A percentile compares a stretch with the other conserved stretches of the same genome.
Conservation (phyloP, 2,797 vertebrate genomes). For the Channa striata region DNA sequence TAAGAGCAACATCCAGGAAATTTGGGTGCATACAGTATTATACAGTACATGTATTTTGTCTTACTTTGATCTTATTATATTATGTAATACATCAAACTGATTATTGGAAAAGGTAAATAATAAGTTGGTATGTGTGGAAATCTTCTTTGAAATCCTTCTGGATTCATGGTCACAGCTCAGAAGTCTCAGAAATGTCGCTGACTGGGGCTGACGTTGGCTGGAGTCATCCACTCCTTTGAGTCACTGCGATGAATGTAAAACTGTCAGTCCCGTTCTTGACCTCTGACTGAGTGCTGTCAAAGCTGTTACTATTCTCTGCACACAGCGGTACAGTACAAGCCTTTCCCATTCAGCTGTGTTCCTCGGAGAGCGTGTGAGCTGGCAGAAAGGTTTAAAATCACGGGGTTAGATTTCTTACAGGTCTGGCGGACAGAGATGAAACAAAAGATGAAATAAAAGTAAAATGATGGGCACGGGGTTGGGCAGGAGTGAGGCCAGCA, state of each 20-base stretch:
- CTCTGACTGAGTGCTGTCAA: slow-evolving; percentile 70
- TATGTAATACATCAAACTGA: too few species aligned
- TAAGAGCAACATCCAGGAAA: neutral
- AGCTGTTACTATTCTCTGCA: slow-evolving; percentile 51
- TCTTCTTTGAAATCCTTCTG: neutral
- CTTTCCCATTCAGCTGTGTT: slow-evolving; percentile 46
- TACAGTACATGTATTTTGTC: too few species aligned
- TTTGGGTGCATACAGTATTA: neutral
- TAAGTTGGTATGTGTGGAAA: neutral
- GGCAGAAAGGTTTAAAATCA: slow-evolving; percentile 46
- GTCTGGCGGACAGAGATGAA: neutral
- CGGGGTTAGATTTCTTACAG: slow-evolving; percentile 21
- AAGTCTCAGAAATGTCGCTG: neutral
- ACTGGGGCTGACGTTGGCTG: slow-evolving; percentile 22
- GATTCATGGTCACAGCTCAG: neutral
- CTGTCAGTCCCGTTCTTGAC: slow-evolving; percentile 50
- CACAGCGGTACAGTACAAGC: slow-evolving; percentile 44
- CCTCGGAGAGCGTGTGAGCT: slow-evolving; percentile 17
- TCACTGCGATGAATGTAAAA: slow-evolving; percentile 42
- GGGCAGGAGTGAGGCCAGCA: neutral
- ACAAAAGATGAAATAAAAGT: neutral
- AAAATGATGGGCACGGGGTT: slow-evolving; percentile 12
- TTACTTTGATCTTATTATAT: too few species aligned
- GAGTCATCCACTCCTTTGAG: slow-evolving; percentile 38
- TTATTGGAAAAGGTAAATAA: neutral